Evolutionary conservation across 2,113 vertebrate genomes (phyloP).

Genomic region (Paraplagusia blochii): DNA sequence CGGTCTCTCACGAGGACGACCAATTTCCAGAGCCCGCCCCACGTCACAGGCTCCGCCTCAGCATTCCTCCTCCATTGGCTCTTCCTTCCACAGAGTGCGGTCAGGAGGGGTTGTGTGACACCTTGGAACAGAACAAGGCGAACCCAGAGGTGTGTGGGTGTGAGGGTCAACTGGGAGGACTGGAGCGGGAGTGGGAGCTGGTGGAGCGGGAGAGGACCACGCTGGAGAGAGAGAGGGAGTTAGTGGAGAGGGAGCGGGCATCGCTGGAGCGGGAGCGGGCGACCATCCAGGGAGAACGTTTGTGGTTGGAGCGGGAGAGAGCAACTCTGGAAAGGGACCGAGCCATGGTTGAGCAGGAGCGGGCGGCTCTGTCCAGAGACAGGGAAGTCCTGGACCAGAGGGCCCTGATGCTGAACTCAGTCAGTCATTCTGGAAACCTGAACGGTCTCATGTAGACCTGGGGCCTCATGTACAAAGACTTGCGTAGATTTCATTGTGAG

Average conservation of each 20-base stretch:
- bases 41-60: slow-evolving; percentile 23
- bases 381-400: slow-evolving; percentile 64
- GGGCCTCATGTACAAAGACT: fast-evolving
- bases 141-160: slow-evolving; percentile 32
- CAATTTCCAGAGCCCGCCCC: slow-evolving; percentile 30
- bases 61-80: slow-evolving; percentile 4
- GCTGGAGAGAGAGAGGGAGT: slow-evolving; percentile 53
- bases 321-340: slow-evolving; percentile 63
- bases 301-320: slow-evolving; percentile 66
- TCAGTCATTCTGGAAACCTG: slow-evolving; percentile 58
- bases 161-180: slow-evolving; percentile 34
- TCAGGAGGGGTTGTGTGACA: slow-evolving; percentile 27
- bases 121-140: slow-evolving; percentile 20
- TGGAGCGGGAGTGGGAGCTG: slow-evolving; percentile 65
- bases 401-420: slow-evolving; percentile 62
- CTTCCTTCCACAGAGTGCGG: slow-evolving; percentile 39
- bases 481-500: no score
- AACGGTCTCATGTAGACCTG: slow-evolving; percentile 55
- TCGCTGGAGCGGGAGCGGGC: slow-evolving; percentile 64
- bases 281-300: slow-evolving; percentile 64
- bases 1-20: slow-evolving; percentile 50
- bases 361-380: slow-evolving; percentile 62
- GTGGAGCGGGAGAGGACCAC: slow-evolving; percentile 52
- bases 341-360: slow-evolving; percentile 69
- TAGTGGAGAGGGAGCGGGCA: slow-evolving; percentile 59